phyloP scores from a whole-genome alignment of 2,888 invertebrate genomes.

The Anorthoa munda region DNA sequence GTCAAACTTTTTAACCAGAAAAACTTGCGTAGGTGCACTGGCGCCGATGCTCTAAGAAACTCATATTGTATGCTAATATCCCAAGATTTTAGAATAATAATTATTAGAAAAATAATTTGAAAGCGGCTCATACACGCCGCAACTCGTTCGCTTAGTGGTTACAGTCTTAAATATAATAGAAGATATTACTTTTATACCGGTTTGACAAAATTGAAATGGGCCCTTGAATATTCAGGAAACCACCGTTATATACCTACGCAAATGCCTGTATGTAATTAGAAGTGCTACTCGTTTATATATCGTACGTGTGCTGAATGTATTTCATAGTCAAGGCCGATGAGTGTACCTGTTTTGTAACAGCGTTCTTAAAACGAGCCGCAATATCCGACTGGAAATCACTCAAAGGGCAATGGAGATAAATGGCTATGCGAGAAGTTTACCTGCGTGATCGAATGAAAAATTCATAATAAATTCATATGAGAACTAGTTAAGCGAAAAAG shows the following conservation, averaged over 20 bases:
- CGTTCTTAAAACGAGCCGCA: no score
- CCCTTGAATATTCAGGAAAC: slow-evolving; percentile 67
- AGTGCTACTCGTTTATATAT: slow-evolving; percentile 10
- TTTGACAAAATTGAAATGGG: slow-evolving; percentile 61
- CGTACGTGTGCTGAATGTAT: not conserved
- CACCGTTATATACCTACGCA: slow-evolving; percentile 63
- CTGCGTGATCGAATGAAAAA: not conserved
- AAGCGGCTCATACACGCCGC: slow-evolving; percentile 78
- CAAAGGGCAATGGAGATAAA: not conserved
- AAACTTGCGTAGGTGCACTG: slow-evolving; percentile 77
- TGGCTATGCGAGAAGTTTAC: not conserved
- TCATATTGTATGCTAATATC: slow-evolving; percentile 89
- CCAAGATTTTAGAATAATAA: slow-evolving; percentile 84
- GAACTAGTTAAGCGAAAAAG: not conserved
- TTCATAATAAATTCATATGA: no score
- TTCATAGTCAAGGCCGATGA: not conserved
- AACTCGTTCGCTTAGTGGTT: slow-evolving; percentile 76
- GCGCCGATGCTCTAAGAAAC: slow-evolving; percentile 79
- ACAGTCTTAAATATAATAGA: slow-evolving; percentile 62
- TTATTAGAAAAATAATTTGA: slow-evolving; percentile 83
- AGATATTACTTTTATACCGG: slow-evolving; percentile 60
- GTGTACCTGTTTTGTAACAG: no score
- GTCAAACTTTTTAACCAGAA: slow-evolving; percentile 51
- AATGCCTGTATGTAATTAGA: slow-evolving; percentile 44
- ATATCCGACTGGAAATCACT: no score